Evolutionary conservation across 1,140 invertebrate species (phyloP).

Genomic region (Meloidogyne hapla): DNA sequence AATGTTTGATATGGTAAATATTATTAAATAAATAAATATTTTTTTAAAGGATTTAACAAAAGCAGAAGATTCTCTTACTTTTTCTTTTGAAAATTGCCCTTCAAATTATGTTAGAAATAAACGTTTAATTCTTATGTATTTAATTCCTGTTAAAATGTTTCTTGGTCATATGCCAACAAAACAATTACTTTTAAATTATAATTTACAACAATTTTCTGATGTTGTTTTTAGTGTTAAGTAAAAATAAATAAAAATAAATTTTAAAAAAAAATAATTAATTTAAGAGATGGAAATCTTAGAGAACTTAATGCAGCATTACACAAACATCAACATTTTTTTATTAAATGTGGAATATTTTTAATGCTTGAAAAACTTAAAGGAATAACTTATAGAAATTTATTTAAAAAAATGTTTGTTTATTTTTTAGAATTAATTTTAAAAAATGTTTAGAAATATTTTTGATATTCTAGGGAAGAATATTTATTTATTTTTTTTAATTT

Average conservation of each 20-base stretch:
- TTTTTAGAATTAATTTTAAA: too few relatives aligned
- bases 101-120: slow-evolving; percentile 81
- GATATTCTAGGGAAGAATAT: slow-evolving; percentile 2
- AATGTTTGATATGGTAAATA: slow-evolving; percentile 81
- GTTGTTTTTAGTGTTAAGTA: slow-evolving; percentile 66
- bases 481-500: slow-evolving; percentile 37
- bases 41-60: slow-evolving; percentile 58
- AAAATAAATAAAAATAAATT: not conserved
- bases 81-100: slow-evolving; percentile 87
- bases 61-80: slow-evolving; percentile 87
- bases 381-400: slow-evolving; percentile 90
- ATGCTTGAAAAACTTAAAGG: slow-evolving; percentile 94
- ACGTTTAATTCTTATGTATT: slow-evolving; percentile 86
- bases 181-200: slow-evolving; percentile 80
- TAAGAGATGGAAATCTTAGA: slow-evolving; percentile 77
- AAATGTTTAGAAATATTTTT: too few relatives aligned
- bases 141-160: slow-evolving; percentile 95
- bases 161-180: slow-evolving; percentile 84
- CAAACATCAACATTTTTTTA: slow-evolving; percentile 85
- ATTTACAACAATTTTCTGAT: slow-evolving; percentile 84
- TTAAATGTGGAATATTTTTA: slow-evolving; percentile 89
- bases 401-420: slow-evolving; percentile 82
- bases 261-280: not conserved
- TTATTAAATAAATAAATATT: too few relatives aligned
- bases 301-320: slow-evolving; percentile 81